These are phyloP conservation scores for Lumbricus terrestris DNA, from an alignment of 2,888 invertebrate genomes.

Conservation along the genomic window DNA sequence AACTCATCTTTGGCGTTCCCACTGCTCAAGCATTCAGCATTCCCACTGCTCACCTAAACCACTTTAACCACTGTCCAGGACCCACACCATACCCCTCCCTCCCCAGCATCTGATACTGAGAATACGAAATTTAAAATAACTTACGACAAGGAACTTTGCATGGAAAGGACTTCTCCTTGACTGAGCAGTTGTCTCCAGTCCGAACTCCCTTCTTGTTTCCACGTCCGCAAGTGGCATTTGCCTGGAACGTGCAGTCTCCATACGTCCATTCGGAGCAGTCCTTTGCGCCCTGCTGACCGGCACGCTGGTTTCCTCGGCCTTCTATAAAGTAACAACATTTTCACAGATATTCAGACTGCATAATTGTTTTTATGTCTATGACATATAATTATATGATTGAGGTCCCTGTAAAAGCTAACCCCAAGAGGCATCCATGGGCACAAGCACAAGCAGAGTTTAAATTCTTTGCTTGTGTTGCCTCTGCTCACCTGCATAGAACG, in stretches of 20 bases:
- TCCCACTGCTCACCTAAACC: too few species aligned
- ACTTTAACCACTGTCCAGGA: too few species aligned
- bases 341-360: not conserved
- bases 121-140: not conserved
- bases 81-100: too few species aligned
- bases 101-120: too few species aligned
- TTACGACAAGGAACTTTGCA: not conserved
- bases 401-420: not conserved
- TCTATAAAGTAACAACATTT: not conserved
- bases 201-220: not conserved
- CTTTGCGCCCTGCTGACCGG: not conserved
- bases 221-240: not conserved
- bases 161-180: constrained; percentile 8
- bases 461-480: too few species aligned
- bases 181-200: not conserved
- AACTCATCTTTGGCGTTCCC: too few species aligned
- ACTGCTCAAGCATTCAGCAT: too few species aligned
- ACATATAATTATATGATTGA: too few species aligned
- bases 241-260: not conserved
- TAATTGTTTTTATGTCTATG: not conserved
- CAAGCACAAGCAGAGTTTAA: too few species aligned
- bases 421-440: not conserved
- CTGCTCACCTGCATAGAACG: too few species aligned
- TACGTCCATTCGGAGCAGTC: not conserved
- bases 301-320: not conserved